Evolutionary conservation across 2,797 vertebrate genomes (phyloP).

Genomic region (Emydoidea blandingii): DNA sequence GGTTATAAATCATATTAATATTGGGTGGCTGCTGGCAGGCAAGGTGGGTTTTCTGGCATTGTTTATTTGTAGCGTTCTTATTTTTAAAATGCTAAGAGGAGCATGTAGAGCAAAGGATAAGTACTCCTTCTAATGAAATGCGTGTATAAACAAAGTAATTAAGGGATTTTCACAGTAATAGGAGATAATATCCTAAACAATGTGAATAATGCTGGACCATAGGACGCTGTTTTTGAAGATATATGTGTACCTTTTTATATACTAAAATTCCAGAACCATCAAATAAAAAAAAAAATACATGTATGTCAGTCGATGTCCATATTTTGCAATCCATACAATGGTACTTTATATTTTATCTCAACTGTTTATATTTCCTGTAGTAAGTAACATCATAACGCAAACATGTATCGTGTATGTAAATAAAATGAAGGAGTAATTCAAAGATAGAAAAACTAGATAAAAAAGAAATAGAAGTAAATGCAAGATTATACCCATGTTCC

Average conservation of each 20-base stretch:
- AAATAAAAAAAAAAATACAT: slow-evolving; percentile 34
- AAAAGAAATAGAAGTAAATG: background rate
- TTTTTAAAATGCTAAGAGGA: background rate
- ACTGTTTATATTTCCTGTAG: background rate
- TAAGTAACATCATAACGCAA: background rate
- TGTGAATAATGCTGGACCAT: background rate
- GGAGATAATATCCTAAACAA: background rate
- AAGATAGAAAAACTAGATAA: background rate
- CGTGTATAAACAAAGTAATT: background rate
- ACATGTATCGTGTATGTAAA: background rate
- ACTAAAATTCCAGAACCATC: slow-evolving; percentile 37
- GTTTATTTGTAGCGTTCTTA: background rate
- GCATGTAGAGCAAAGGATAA: background rate
- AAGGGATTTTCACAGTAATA: slow-evolving; percentile 19
- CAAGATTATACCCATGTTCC: rapidly evolving
- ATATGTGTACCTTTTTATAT: background rate
- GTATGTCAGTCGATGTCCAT: background rate
- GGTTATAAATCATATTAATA: background rate
- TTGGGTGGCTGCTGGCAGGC: background rate
- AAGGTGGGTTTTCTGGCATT: background rate
- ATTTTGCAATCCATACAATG: background rate
- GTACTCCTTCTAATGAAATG: background rate
- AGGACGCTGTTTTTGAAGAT: background rate
- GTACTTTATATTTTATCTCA: background rate
- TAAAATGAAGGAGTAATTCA: background rate